A percentile compares a stretch with the other conserved stretches of the same genome.
phyloP scores from a whole-genome alignment of 2,888 invertebrate species.

The Pachycephus smyrnensis region DNA sequence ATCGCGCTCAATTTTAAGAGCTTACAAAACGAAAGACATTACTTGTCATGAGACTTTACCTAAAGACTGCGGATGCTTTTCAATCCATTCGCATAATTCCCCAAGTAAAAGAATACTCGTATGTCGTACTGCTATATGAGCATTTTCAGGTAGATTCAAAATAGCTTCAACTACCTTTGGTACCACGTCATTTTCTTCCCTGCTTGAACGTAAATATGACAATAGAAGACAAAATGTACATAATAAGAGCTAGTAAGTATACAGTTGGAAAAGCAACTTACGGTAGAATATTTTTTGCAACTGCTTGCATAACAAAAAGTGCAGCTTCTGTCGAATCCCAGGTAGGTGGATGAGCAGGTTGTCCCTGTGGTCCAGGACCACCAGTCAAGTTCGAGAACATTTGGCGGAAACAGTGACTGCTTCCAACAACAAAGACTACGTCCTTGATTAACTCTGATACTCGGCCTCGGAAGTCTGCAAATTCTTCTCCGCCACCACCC shows the following conservation, averaged over 20 bases:
- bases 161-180: conserved; percentile 95
- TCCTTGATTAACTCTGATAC: conserved; percentile 96
- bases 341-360: conserved; percentile 73
- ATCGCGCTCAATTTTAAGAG: background rate
- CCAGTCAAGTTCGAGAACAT: conserved; percentile 81
- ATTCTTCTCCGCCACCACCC: conserved; percentile 73
- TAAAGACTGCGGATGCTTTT: conserved; percentile 84
- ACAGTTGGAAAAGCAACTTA: conserved; percentile 69
- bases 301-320: conserved; percentile 93
- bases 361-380: conserved; percentile 50
- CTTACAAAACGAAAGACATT: background rate
- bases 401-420: conserved; percentile 90
- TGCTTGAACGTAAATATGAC: conserved; percentile 56
- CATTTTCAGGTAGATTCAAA: conserved; percentile 81
- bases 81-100: conserved; percentile 95
- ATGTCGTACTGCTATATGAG: conserved; percentile 88
- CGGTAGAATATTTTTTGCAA: conserved; percentile 95
- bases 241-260: background rate
- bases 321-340: conserved; percentile 97
- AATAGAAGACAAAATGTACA: conserved; percentile 1
- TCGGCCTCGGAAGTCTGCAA: conserved; percentile 85
- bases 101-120: conserved; percentile 90
- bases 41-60: conserved; percentile 60
- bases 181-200: conserved; percentile 91
- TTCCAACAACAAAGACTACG: conserved; percentile 95